Base-by-base conservation (phyloP, 2,113 vertebrate species). In the Eidolon helvum region DNA sequence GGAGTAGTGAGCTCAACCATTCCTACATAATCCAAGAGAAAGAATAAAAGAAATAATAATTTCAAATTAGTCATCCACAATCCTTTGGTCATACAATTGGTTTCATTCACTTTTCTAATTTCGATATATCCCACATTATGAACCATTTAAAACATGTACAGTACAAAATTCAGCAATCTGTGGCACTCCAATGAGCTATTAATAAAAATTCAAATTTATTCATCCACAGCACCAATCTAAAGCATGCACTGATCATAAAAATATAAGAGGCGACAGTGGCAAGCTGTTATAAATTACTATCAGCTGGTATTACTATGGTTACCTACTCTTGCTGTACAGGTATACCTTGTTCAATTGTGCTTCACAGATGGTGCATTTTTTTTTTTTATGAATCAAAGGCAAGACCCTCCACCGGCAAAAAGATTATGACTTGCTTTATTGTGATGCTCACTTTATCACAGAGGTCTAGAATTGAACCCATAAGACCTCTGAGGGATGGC, bases 1-100 rank as follows among this genome's bases (percentile, higher is more conserved):
- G 95, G 71, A 97, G 0, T 68, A 98, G 91, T 3, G 97, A 90
- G 10, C 83, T 83, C 0, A 96, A 14, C 97, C 97, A 98, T 80
- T 98, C 98, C 98, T 98, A 18, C 2, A 11, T 0, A 82, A 40
- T 16, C 38, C 22, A 45, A 90, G 35, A 71, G 55, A 65, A 79
- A 85, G 90, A 38, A 85, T 21, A 71, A 43, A 83, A 26, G 94
- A 69, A 85, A 75, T 15, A 6, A 65, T 5, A n/a, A 71, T 68
- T 68, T 75, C 35, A 40, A 72, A 59, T 38, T 38, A 66, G 45
- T 65, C 33, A 77, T 57, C 10, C n/a, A 65, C 15, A 71, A 45
- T 66, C 38, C 48, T 72, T 91, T 78, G 40, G 28, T 9, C 48
- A 30, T 43, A 14, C 0, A 72, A 40, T 91, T 68, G 55, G 77